Conservation (phyloP, 2,888 invertebrate genomes). For the Drosophila pseudotakahashii region DNA sequence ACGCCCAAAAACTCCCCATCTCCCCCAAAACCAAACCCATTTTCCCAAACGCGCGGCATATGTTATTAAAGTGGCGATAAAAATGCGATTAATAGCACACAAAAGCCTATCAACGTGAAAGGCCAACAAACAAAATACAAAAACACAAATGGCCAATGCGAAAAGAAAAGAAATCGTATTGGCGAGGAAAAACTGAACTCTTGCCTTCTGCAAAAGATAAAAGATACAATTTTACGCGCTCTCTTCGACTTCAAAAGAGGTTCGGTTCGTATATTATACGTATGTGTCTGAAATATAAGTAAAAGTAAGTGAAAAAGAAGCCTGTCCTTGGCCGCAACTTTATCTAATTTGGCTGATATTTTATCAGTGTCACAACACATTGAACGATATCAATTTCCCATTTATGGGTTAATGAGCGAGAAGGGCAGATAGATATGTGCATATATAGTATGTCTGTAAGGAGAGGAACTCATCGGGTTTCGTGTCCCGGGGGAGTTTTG, state of each 20-base stretch:
- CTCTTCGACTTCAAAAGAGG: slow-evolving; percentile 25
- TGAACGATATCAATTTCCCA: slow-evolving; percentile 55
- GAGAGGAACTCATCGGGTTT: slow-evolving; percentile 42
- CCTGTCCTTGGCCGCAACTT: slow-evolving; percentile 35
- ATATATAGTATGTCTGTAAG: too few relatives aligned
- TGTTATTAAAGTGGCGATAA: slow-evolving; percentile 61
- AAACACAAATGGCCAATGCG: slow-evolving; percentile 21
- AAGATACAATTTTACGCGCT: slow-evolving; percentile 24
- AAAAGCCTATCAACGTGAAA: slow-evolving; percentile 61
- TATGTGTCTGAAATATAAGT: slow-evolving; percentile 13
- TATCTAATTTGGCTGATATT: slow-evolving; percentile 52
- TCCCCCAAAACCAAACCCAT: slow-evolving; percentile 13
- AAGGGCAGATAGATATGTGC: neutral
- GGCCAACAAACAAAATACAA: slow-evolving; percentile 46
- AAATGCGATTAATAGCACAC: slow-evolving; percentile 65
- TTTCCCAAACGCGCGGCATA: slow-evolving; percentile 29
- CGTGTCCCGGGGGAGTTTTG: slow-evolving; percentile 6
- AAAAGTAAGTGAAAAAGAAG: slow-evolving; percentile 27
- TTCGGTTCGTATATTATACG: neutral
- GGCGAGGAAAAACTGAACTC: slow-evolving; percentile 7
- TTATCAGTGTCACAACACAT: slow-evolving; percentile 42
- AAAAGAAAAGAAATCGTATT: slow-evolving; percentile 24
- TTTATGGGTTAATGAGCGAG: slow-evolving; percentile 24
- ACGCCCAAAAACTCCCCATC: slow-evolving; percentile 49
- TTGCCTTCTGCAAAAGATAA: slow-evolving; percentile 20